Base-by-base conservation (phyloP, 1,140 invertebrate genomes). In the Archivesica marissinica region DNA sequence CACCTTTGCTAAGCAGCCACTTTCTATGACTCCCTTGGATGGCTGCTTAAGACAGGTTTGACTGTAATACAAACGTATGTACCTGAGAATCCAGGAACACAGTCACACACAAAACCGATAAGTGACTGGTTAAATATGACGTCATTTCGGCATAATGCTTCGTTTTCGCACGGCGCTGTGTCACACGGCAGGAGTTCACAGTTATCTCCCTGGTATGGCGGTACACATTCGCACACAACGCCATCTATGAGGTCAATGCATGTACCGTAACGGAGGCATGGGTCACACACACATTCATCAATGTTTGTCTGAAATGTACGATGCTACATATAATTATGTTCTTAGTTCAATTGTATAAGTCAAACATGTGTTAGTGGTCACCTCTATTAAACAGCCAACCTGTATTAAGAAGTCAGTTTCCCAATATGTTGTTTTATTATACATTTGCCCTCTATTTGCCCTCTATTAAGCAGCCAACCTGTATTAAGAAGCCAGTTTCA, bases 121-220 rank as follows among this genome's bases (percentile, higher is more conserved):
- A 54, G 20, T 38, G 72, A 75, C 23, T 52, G 47, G 33, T 75
- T 75, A 13, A 75, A 75, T 11, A 15, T 23, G 52, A 75, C 4
- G 39, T 75, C 72, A 56, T 75, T 56, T 56, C 72, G 1, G n/a
- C 72, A 75, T 6, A 54, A 1, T 15, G 47, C 47, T 23, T 52
- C 72, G 28, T 75, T 75, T 33, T 33, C 44, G 56, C 72, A 75
- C 15, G 72, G 72, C 15, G 15, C 30, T 0, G 44, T 75, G 28
- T 75, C 72, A 38, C 72, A 75, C 15, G 72, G 72, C 2, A 75
- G 25, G 1, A 75, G 20, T 2, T 23, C 28, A 38, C 72, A 75
- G 47, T 52, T 52, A 15, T 75, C 72, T 75, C 72, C 72, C 47
- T 50, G 11, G 30, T 41, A 75, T 35, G 72, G 72, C 17, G 72